Evolutionary conservation across 2,888 invertebrate species (phyloP), one percentile per base, ranked within the genome.

Genomic region (Tenthredo amoena): DNA sequence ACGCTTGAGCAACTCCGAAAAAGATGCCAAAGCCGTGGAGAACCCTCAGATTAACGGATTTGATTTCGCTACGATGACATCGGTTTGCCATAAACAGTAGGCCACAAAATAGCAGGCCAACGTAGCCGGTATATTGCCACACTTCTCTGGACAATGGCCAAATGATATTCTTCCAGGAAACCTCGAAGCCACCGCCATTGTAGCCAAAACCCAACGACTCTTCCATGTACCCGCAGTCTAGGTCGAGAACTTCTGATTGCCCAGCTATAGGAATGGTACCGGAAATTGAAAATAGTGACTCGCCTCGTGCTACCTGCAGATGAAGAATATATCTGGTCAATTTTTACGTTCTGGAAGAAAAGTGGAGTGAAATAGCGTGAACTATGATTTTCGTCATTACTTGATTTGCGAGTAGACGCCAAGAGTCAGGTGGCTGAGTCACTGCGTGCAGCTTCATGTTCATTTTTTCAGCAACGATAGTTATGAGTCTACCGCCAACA

Each of bases 401-500:
- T 21, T 50, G 47, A 26, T 26, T 26, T 31, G 31, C 12, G 12
- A 47, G 43, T 2, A 47, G 6, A 12, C 15, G 47, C 47, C 47
- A 47, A 47, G 12, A 15, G 12, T 43, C 43, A 12, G 12, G 12
- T 43, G 43, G 43, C 0, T 71, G 10, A 15, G 50, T 34, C n/a
- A 83, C 43, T 37, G 58, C 12, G 43, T 71, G 12, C 50, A 83
- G 21, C 18, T 26, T 15, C 50, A 77, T 77, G n/a, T 77, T 50
- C 77, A 77, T 77, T 50, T 50, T 77, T 77, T 77, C 31, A 18
- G 77, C 26, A 55, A 77, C 50, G 34, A 77, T 77, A 7, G 55
- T 50, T 0, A 50, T 50, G 6, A 77, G 77, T 55, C 31, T 77
- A 31, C 77, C 77, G 2, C 77, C 50, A 26, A 77, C 50, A 31